Evolutionary conservation across 2,888 invertebrate genomes (phyloP).

Genomic region (Clepsis dumicolana): DNA sequence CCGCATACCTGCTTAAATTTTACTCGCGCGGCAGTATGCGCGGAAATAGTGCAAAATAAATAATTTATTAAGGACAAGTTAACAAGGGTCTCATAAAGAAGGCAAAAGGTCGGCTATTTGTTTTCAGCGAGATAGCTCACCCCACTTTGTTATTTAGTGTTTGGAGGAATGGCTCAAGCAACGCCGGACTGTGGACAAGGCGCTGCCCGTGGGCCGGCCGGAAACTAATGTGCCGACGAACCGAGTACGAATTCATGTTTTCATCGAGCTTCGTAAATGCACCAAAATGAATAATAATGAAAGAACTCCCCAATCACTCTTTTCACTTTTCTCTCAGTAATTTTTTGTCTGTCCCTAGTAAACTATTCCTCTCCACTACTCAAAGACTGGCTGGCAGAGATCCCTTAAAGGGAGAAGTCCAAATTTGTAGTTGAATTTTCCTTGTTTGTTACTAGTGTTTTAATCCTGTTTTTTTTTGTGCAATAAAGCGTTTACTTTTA

Average conservation of each 20-base stretch:
- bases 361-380: too few relatives aligned
- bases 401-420: too few relatives aligned
- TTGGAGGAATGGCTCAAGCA: conserved; percentile 51
- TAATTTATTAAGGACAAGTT: conserved; percentile 85
- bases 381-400: too few relatives aligned
- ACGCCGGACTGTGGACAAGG: conserved; percentile 30
- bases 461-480: too few relatives aligned
- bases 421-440: too few relatives aligned
- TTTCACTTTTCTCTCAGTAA: too few relatives aligned
- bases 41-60: conserved; percentile 69
- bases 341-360: too few relatives aligned
- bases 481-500: too few relatives aligned
- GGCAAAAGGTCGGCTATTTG: conserved; percentile 85
- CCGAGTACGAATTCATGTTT: conserved; percentile 13
- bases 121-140: conserved; percentile 78
- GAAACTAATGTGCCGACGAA: conserved; percentile 30
- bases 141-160: conserved; percentile 82
- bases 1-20: conserved; percentile 32
- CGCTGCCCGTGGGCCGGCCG: conserved; percentile 27
- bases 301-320: too few relatives aligned
- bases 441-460: too few relatives aligned
- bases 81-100: conserved; percentile 86
- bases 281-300: neutral
- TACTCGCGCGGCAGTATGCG: conserved; percentile 21
- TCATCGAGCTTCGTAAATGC: conserved; percentile 1